Base-by-base conservation (phyloP, 2,113 vertebrate species). In the Poeciliopsis turrubarensis region DNA sequence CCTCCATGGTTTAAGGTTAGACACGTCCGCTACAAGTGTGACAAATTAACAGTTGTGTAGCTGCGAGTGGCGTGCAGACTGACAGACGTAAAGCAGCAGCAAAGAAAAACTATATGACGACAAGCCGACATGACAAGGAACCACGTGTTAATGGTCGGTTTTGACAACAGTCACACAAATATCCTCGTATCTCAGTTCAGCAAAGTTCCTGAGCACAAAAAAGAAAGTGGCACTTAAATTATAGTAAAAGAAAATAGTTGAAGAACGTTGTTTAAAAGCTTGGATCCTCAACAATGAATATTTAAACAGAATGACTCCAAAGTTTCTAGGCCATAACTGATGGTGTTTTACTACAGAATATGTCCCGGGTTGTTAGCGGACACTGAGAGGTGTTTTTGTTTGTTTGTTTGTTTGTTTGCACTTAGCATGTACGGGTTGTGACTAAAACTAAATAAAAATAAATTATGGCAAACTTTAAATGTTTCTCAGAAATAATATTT, bases 31-130 rank as follows among this genome's bases (percentile, higher is more conserved):
- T 41, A 68, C 72, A 89, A 79, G 70, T 86, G 84, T 85, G 79
- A 82, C 78, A 83, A 79, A 87, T 89, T 77, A 88, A 85, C 78
- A 83, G 54, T 34, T 65, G 63, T 63, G 61, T 65, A 65, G 63
- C 31, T 32, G 63, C 63, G 32, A 65, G 22, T 65, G 31, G 61
- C 76, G 72, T 70, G 64, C 65, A 26, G 31, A 83, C 44, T 68
- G 66, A 72, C 75, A 64, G 81, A 84, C 73, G 61, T 37, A 51
- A 64, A 63, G 74, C 77, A 61, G 75, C 64, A 65, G 64, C 64
- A 26, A 12, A 29, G 69, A 70, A 80, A 68, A 80, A 73, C 78
- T 77, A 60, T 63, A 72, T 64, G 65, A 65, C 80, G 78, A 65
- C 83, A 80, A 62, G 73, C 64, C 27, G 19, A 73, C 80, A 73